A percentile compares a stretch with the other conserved stretches of the same genome.
phyloP scores from a whole-genome alignment of 2,113 vertebrate genomes.

The Microcebus tavaratra region DNA sequence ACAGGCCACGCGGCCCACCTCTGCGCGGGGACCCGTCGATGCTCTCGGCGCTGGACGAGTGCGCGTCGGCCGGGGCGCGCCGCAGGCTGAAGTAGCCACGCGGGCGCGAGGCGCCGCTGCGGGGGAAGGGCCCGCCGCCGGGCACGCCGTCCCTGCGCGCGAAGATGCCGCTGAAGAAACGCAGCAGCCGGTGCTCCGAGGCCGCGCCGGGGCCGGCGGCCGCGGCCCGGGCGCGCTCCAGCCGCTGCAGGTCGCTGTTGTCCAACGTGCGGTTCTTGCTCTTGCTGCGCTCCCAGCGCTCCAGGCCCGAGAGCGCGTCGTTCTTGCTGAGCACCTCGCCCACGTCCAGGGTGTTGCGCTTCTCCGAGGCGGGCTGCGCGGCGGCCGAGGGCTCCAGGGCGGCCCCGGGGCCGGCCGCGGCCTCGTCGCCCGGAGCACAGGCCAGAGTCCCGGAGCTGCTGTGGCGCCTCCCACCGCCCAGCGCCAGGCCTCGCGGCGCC shows the following conservation, averaged over 20 bases:
- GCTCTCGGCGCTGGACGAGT: conserved; percentile 91
- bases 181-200: conserved; percentile 88
- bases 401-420: background rate
- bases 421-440: background rate
- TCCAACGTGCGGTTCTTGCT: conserved; percentile 94
- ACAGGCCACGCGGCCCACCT: conserved; percentile 81
- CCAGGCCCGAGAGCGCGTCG: conserved; percentile 85
- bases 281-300: conserved; percentile 88
- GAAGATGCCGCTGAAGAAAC: conserved; percentile 96
- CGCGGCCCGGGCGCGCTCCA: conserved; percentile 85
- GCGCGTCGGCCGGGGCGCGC: conserved; percentile 77
- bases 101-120: conserved; percentile 77
- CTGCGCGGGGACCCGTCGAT: conserved; percentile 88
- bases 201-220: conserved; percentile 71
- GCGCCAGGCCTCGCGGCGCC: conserved; percentile 79
- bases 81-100: conserved; percentile 85
- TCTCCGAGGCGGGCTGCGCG: conserved; percentile 66
- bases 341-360: conserved; percentile 89
- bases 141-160: conserved; percentile 86
- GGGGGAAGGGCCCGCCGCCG: conserved; percentile 84
- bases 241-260: conserved; percentile 93
- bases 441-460: conserved; percentile 81
- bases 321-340: conserved; percentile 89
- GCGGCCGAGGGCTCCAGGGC: background rate
- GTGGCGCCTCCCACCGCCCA: conserved; percentile 79